Conservation (phyloP, 37 sponge, comb jelly and placozoan species). For the Lycopodina hypogea region DNA sequence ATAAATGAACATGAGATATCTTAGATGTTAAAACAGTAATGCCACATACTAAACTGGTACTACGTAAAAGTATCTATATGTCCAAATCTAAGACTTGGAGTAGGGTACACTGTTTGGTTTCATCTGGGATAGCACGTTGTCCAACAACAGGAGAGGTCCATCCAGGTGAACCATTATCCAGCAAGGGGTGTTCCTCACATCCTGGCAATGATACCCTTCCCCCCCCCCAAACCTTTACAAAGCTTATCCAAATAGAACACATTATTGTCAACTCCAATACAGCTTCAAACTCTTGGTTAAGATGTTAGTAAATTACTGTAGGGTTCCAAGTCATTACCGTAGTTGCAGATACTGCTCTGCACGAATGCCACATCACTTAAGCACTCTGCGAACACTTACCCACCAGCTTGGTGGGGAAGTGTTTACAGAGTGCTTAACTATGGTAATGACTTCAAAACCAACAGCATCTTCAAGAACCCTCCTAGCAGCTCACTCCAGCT, state of each 20-base stretch:
- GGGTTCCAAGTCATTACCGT: slow-evolving; percentile 85
- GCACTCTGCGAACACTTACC: slow-evolving; percentile 94
- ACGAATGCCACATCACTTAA: slow-evolving; percentile 90
- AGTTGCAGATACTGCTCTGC: slow-evolving; percentile 92
- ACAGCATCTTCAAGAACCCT: slow-evolving; percentile 82
- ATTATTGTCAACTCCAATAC: slow-evolving; percentile 91
- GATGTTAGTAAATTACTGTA: slow-evolving; percentile 69
- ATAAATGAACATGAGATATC: no score
- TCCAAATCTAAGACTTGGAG: no score
- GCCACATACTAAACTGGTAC: no score
- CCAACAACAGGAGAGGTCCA: slow-evolving; percentile 91
- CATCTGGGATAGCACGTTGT: slow-evolving; percentile 89
- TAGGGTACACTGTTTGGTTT: slow-evolving; percentile 7
- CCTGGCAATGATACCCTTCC: slow-evolving; percentile 93
- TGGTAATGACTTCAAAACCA: no score
- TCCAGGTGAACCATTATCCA: slow-evolving; percentile 94
- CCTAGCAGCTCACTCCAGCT: slow-evolving; percentile 93
- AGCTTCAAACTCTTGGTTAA: slow-evolving; percentile 83
- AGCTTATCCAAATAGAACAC: slow-evolving; percentile 96
- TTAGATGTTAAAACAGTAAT: background rate
- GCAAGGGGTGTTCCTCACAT: slow-evolving; percentile 94
- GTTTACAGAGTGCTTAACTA: no score
- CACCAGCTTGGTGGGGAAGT: slow-evolving; percentile 93
- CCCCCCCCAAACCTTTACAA: slow-evolving; percentile 99
- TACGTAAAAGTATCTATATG: no score